phyloP scores from a whole-genome alignment of 1,140 invertebrate genomes.

The Diploscapter pachys region DNA sequence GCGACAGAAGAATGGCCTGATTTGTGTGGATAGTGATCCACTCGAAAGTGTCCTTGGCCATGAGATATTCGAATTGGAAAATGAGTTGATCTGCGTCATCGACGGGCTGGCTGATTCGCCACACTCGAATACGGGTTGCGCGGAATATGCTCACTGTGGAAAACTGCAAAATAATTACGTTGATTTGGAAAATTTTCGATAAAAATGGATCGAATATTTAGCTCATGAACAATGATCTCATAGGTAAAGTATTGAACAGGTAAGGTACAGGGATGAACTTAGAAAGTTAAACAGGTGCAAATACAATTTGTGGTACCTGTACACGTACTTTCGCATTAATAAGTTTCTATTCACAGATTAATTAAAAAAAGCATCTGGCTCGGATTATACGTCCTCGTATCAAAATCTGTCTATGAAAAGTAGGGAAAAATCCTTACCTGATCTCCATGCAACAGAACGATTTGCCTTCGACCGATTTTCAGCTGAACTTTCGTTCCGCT shows the following conservation, averaged over 20 bases:
- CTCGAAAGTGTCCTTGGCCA: constrained; percentile 35
- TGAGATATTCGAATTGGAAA: constrained; percentile 39
- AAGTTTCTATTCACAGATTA: neutral
- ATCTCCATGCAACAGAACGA: constrained; percentile 24
- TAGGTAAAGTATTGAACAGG: no score
- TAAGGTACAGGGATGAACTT: no score
- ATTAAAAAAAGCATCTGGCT: constrained; percentile 1
- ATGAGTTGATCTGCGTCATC: constrained; percentile 18
- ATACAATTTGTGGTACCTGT: neutral
- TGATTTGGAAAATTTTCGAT: neutral
- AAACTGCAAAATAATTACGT: neutral
- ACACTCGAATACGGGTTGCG: neutral
- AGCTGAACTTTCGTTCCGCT: constrained; percentile 21
- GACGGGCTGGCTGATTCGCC: neutral
- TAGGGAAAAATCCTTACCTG: neutral
- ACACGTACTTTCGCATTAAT: neutral
- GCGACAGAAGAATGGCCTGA: constrained; percentile 38
- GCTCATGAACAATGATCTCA: neutral
- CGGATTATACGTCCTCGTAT: neutral
- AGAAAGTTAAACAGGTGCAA: no score
- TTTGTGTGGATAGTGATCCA: constrained; percentile 36
- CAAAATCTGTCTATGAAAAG: neutral
- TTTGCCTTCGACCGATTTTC: constrained; percentile 36
- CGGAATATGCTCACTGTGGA: neutral
- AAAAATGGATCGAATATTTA: neutral